Percentiles rank a stretch among this genome's conserved stretches.
Conservation (phyloP, 2,888 invertebrate species). For the Lumbricus terrestris region DNA sequence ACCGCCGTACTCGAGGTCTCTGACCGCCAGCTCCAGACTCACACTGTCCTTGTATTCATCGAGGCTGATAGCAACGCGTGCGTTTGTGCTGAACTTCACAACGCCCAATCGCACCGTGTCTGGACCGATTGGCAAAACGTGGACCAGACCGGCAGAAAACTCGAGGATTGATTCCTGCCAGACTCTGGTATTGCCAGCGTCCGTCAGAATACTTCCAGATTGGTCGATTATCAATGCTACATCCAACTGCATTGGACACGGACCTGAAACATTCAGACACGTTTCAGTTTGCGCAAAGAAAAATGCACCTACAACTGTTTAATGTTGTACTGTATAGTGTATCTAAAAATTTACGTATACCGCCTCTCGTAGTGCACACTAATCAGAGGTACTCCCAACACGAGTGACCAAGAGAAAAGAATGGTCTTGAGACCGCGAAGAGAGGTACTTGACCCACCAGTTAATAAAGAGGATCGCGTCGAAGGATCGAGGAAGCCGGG, state of each 20-base stretch:
- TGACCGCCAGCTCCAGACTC: conserved; percentile 12
- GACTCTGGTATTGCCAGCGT: neutral
- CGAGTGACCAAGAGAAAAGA: too few relatives aligned
- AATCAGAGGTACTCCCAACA: too few relatives aligned
- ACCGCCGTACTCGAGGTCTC: conserved; percentile 19
- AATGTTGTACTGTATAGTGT: too few relatives aligned
- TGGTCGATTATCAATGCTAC: conserved; percentile 23
- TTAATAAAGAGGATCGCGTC: too few relatives aligned
- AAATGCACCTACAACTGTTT: too few relatives aligned
- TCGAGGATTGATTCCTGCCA: conserved; percentile 27
- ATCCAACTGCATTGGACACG: conserved; percentile 12
- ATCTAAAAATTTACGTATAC: too few relatives aligned
- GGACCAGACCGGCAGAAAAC: conserved; percentile 23
- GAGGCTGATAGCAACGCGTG: neutral
- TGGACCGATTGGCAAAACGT: conserved; percentile 26
- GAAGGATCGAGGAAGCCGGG: too few relatives aligned
- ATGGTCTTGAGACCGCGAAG: too few relatives aligned
- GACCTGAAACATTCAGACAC: conserved; percentile 4
- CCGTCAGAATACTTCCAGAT: conserved; percentile 26
- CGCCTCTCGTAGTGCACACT: too few relatives aligned
- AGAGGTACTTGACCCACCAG: too few relatives aligned
- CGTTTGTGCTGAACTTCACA: conserved; percentile 24
- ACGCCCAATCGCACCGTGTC: conserved; percentile 22
- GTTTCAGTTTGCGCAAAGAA: neutral
- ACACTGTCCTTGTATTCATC: conserved; percentile 16